Percentiles rank a stretch among this genome's conserved stretches.
Evolutionary conservation across 2,113 vertebrate species (phyloP).

Genomic region (Delphinapterus leucas): DNA sequence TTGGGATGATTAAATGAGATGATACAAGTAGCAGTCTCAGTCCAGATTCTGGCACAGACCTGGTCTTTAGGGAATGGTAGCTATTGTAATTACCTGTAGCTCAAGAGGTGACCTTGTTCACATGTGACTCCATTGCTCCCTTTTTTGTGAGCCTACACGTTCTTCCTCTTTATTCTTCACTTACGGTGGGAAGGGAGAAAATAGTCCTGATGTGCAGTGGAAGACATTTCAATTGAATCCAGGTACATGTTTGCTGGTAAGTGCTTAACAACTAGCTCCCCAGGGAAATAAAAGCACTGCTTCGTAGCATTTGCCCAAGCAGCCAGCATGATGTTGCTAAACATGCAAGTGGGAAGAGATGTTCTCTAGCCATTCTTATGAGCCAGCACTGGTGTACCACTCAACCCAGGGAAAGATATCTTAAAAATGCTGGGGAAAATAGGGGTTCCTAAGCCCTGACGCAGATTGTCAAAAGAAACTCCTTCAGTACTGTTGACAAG

Average conservation of each 20-base stretch:
- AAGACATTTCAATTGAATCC: neutral
- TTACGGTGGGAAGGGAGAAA: neutral
- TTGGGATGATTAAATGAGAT: neutral
- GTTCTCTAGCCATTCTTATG: neutral
- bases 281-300: slow-evolving; percentile 5
- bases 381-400: neutral
- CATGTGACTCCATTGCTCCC: no score
- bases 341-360: neutral
- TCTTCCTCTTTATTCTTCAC: neutral
- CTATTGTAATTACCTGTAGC: neutral
- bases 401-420: neutral
- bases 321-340: neutral
- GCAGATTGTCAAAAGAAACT: neutral
- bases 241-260: neutral
- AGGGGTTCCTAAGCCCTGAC: neutral
- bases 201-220: neutral
- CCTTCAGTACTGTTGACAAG: neutral
- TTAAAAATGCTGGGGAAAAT: neutral
- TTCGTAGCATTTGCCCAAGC: neutral
- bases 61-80: neutral
- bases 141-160: neutral
- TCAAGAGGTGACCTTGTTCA: neutral
- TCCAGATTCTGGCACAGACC: neutral
- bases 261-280: neutral
- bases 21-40: neutral